Percentiles rank a stretch among this genome's conserved stretches.
These are phyloP conservation scores for Cantharis nigra DNA, from an alignment of 2,888 invertebrate species.

Conservation along the genomic window DNA sequence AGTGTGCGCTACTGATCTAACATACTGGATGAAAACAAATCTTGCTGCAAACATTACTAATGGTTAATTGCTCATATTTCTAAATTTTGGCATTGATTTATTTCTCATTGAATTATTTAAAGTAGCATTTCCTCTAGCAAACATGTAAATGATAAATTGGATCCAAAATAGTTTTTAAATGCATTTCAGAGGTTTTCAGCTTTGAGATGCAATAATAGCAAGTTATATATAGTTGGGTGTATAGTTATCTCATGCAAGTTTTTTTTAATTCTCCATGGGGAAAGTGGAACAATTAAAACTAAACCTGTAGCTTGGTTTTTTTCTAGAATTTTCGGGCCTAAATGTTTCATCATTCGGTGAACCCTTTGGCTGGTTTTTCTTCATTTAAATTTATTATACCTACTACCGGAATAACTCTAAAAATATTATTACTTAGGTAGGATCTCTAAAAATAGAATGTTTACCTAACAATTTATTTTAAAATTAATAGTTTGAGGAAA, in stretches of 20 bases:
- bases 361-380: neutral
- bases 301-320: neutral
- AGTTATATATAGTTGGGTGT: neutral
- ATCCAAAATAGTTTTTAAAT: neutral
- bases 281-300: neutral
- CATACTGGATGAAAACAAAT: neutral
- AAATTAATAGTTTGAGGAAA: neutral
- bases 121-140: neutral
- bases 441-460: neutral
- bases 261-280: neutral
- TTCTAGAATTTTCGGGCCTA: neutral
- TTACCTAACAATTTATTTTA: neutral
- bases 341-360: neutral
- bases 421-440: neutral
- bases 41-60: neutral
- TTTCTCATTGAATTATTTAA: neutral
- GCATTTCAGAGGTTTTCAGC: neutral
- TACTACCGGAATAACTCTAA: neutral
- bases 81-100: neutral
- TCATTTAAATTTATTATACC: neutral
- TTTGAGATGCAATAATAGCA: neutral
- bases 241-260: neutral
- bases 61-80: neutral
- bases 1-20: neutral
- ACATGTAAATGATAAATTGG: neutral